Percentiles rank a stretch among this genome's conserved stretches.
Evolutionary conservation across 2,797 vertebrate genomes (phyloP).

Genomic region (Cirrhinus molitorella): DNA sequence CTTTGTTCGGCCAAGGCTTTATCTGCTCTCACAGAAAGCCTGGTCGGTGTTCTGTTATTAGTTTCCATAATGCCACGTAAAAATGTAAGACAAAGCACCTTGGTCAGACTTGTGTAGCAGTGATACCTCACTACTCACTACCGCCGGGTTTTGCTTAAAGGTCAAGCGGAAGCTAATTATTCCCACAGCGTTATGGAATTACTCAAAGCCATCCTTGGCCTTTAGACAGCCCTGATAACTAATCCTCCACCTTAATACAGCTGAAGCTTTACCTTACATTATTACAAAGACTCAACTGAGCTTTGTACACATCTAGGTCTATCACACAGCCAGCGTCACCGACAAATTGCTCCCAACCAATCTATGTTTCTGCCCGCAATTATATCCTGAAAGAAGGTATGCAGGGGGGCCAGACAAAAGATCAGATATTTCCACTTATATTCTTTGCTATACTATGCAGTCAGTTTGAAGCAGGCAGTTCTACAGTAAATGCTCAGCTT

Average conservation of each 20-base stretch:
- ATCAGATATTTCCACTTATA: constrained; percentile 22
- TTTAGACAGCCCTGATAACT: constrained; percentile 49
- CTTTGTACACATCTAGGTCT: constrained; percentile 3
- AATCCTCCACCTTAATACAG: constrained; percentile 1
- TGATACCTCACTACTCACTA: constrained; percentile 5
- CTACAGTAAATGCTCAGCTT: background rate
- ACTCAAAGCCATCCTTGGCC: constrained; percentile 51
- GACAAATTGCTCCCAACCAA: background rate
- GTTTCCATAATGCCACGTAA: constrained; percentile 4
- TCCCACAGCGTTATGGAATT: constrained; percentile 41
- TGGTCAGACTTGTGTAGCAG: constrained; percentile 16
- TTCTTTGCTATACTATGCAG: constrained; percentile 6
- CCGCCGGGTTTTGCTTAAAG: constrained; percentile 30
- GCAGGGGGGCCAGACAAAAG: background rate
- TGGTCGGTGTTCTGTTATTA: constrained; percentile 19
- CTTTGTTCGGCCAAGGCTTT: constrained; percentile 19
- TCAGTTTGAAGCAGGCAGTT: background rate
- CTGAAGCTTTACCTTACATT: constrained; percentile 20
- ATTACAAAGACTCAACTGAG: constrained; percentile 29
- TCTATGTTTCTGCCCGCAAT: background rate
- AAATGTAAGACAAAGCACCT: constrained; percentile 26
- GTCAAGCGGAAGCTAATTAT: constrained; percentile 53
- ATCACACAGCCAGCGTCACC: background rate
- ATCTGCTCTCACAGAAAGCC: constrained; percentile 14
- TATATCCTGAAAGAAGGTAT: constrained; percentile 14